Conservation (phyloP, 2,888 invertebrate genomes). For the Dorcus hopei region DNA sequence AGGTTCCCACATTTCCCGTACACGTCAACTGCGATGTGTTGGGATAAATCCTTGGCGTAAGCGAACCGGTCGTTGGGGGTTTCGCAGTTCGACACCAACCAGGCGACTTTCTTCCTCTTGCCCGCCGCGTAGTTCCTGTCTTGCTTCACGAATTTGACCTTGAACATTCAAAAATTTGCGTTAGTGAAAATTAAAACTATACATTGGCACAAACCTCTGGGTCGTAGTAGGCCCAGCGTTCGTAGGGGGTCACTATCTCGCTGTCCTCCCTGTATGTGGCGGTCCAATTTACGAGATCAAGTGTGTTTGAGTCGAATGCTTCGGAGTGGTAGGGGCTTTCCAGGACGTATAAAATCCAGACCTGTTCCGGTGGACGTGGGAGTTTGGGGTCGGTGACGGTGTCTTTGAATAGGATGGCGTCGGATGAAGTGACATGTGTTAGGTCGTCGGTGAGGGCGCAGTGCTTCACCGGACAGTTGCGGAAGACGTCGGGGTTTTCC, state of each 20-base stretch:
- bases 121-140: constrained; percentile 81
- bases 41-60: constrained; percentile 81
- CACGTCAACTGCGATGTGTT: constrained; percentile 80
- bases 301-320: constrained; percentile 63
- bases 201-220: constrained; percentile 41
- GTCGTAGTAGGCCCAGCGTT: constrained; percentile 88
- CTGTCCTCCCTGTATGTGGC: constrained; percentile 94
- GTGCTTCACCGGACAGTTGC: constrained; percentile 84
- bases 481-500: constrained; percentile 55
- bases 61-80: constrained; percentile 86
- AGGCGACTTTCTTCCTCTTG: constrained; percentile 93
- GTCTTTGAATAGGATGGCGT: constrained; percentile 87
- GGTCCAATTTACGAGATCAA: constrained; percentile 84
- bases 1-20: constrained; percentile 87
- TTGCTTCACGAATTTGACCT: constrained; percentile 44
- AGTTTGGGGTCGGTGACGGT: constrained; percentile 72
- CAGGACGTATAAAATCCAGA: constrained; percentile 90
- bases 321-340: constrained; percentile 97
- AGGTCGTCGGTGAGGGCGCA: constrained; percentile 77
- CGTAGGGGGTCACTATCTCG: constrained; percentile 94
- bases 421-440: constrained; percentile 70
- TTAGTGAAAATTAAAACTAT: too few species aligned
- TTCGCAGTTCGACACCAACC: constrained; percentile 98
- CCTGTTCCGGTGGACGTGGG: constrained; percentile 67
- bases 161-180: constrained; percentile 18